phyloP scores from a whole-genome alignment of 2,797 vertebrate genomes.

The Thaleichthys pacificus region DNA sequence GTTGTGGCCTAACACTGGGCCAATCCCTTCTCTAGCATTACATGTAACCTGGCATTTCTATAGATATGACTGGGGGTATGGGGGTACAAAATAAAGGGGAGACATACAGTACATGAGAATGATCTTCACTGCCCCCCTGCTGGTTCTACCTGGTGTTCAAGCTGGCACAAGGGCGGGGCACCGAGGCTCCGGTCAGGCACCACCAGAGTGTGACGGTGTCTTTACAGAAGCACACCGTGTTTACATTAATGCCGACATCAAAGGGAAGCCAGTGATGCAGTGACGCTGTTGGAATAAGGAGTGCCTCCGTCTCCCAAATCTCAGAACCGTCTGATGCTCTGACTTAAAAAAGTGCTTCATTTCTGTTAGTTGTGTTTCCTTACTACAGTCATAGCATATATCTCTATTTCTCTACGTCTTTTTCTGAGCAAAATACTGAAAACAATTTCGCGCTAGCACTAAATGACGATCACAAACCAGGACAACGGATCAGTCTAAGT shows the following conservation, averaged over 20 bases:
- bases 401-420: slow-evolving; percentile 77
- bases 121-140: no score
- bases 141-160: background rate
- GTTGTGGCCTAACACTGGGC: slow-evolving; percentile 29
- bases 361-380: slow-evolving; percentile 74
- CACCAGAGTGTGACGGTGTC: background rate
- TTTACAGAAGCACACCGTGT: background rate
- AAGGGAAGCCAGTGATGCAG: background rate
- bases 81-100: background rate
- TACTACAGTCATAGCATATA: slow-evolving; percentile 67
- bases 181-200: no score
- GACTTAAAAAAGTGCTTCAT: slow-evolving; percentile 70
- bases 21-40: slow-evolving; percentile 36
- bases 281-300: slow-evolving; percentile 2
- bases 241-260: background rate
- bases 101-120: background rate
- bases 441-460: slow-evolving; percentile 73
- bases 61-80: background rate
- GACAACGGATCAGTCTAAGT: slow-evolving; percentile 62
- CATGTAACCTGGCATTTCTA: background rate
- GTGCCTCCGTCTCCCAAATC: slow-evolving; percentile 25
- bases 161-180: background rate
- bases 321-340: slow-evolving; percentile 69
- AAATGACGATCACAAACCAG: slow-evolving; percentile 63
- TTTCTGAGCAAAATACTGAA: slow-evolving; percentile 78